Evolutionary conservation across 2,113 vertebrate species (phyloP), one percentile per base, ranked within the genome.

Genomic region (Stomatorhinus ivindoensis): DNA sequence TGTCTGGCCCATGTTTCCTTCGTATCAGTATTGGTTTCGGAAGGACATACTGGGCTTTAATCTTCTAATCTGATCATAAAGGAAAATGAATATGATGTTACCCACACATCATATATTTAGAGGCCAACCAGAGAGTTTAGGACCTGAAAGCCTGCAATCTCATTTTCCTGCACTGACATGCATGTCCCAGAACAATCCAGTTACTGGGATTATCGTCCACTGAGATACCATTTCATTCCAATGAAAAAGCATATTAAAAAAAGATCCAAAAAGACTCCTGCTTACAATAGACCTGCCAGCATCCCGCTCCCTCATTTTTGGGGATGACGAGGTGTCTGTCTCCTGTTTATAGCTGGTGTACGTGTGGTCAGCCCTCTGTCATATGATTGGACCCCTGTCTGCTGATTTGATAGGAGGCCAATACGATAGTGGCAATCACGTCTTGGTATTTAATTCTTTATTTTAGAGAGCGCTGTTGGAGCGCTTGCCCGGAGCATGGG

Each of bases 141-240:
- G 94, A 92, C 87, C 90, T 93, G 94, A 94, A 94, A 93, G 90
- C 91, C 92, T 94, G 94, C 94, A 94, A 95, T 95, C 93, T 94
- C 90, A 94, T 96, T 97, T 96, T 93, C 93, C 95, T 93, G 94
- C 95, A 95, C 95, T 95, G 95, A 95, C 96, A 95, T 94, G 94
- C 93, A 92, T 96, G 94, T 95, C 95, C 95, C 91, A 89, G 87
- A 93, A 91, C 91, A 95, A 95, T 96, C 94, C 94, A 94, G 94
- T 96, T 96, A 95, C 91, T 93, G 93, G 94, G 94, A 95, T 96
- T 95, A 95, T 95, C 96, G 94, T 96, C 94, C 94, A 91, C 93
- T 92, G 95, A 95, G 94, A 95, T 96, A 93, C 94, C 93, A 93
- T 97, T 96, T 96, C 95, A 95, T 97, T 96, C 95, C 0, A 92